phyloP scores from a whole-genome alignment of 2,888 invertebrate species.

The Oxyscelio sp. region DNA sequence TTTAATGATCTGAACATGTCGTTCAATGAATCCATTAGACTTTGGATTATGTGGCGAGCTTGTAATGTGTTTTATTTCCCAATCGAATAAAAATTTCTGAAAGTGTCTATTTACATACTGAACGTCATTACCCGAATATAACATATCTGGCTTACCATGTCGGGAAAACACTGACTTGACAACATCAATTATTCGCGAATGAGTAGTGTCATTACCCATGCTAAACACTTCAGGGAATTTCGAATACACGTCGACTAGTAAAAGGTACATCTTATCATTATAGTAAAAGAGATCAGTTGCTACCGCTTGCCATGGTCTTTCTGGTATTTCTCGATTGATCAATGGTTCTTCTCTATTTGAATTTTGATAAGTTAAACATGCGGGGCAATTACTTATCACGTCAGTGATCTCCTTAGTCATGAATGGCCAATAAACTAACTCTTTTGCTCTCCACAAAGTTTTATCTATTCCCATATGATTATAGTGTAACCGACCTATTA shows the following conservation, averaged over 20 bases:
- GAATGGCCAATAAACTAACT: slow-evolving; percentile 77
- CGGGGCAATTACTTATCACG: slow-evolving; percentile 71
- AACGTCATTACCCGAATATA: slow-evolving; percentile 76
- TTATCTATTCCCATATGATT: slow-evolving; percentile 78
- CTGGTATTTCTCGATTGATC: slow-evolving; percentile 66
- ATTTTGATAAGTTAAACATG: slow-evolving; percentile 74
- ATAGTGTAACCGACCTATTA: slow-evolving; percentile 68
- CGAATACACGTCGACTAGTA: too few relatives aligned
- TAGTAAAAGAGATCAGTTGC: too few relatives aligned
- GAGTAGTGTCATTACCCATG: slow-evolving; percentile 63
- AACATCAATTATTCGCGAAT: slow-evolving; percentile 61
- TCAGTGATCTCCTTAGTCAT: slow-evolving; percentile 69
- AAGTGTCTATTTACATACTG: slow-evolving; percentile 67
- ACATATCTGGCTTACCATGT: slow-evolving; percentile 72
- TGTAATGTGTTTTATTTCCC: slow-evolving; percentile 16
- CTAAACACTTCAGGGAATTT: slow-evolving; percentile 76
- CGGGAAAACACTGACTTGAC: slow-evolving; percentile 75
- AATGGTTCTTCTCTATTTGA: slow-evolving; percentile 74
- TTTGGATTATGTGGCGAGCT: too few relatives aligned
- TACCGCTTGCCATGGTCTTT: too few relatives aligned
- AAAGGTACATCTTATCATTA: too few relatives aligned
- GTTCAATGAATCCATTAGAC: too few relatives aligned
- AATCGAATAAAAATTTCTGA: slow-evolving; percentile 30
- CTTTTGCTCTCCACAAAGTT: slow-evolving; percentile 70
- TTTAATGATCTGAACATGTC: too few relatives aligned